Evolutionary conservation across 1,140 invertebrate genomes (phyloP).

Genomic region (Papilio machaon): DNA sequence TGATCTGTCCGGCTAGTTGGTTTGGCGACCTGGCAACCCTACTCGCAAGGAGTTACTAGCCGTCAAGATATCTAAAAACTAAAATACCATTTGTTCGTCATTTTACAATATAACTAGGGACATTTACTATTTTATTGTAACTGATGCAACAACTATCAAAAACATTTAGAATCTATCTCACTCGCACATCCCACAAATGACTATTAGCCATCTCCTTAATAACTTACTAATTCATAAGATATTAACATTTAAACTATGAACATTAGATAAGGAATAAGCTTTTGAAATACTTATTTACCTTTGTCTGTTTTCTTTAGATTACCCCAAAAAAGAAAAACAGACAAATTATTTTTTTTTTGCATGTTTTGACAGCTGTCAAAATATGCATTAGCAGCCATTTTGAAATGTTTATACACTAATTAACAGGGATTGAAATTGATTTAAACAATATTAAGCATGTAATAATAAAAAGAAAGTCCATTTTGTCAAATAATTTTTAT

Average conservation of each 20-base stretch:
- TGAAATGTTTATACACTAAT: neutral
- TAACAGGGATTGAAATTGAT: no score
- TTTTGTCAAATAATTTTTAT: neutral
- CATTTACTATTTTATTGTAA: neutral
- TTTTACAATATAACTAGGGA: no score
- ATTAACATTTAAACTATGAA: neutral
- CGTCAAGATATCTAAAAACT: neutral
- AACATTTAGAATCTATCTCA: neutral
- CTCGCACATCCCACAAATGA: neutral
- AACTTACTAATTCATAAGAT: neutral
- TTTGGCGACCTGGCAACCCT: no score
- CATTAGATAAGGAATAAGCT: neutral
- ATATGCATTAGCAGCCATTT: neutral
- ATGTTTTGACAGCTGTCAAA: constrained; percentile 7
- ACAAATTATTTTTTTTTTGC: neutral
- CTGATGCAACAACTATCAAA: neutral
- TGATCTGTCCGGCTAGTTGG: no score
- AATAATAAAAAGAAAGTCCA: neutral
- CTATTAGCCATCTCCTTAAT: neutral
- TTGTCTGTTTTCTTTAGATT: neutral
- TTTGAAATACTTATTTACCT: neutral
- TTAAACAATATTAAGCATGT: neutral
- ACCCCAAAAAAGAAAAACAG: neutral
- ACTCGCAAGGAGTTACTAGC: neutral
- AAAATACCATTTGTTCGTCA: neutral